Percentiles rank a stretch among this genome's conserved stretches.
phyloP scores from a whole-genome alignment of 2,888 invertebrate genomes.

The Lepidochitona cinerea region DNA sequence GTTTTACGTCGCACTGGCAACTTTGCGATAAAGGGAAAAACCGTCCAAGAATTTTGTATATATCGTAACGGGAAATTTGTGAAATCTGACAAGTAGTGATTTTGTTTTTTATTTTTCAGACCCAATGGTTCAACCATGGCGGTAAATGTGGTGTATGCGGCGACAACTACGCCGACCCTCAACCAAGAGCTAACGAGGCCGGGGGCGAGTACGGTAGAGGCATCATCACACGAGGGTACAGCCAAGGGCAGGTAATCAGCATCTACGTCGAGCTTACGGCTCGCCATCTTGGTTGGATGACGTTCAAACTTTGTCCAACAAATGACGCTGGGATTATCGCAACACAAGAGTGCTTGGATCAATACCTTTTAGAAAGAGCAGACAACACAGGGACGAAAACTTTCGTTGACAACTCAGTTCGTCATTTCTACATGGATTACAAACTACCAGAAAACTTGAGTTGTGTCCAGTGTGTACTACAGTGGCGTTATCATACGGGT shows the following conservation, averaged over 20 bases:
- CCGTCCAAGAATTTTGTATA: too few species aligned
- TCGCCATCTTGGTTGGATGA: neutral
- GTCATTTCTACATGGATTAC: neutral
- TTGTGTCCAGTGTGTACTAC: neutral
- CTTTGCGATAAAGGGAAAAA: too few species aligned
- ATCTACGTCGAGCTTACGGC: neutral
- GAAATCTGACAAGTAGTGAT: too few species aligned
- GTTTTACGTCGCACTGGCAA: too few species aligned
- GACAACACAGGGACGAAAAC: neutral
- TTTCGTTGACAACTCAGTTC: neutral
- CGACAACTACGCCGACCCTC: neutral
- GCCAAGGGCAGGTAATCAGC: neutral
- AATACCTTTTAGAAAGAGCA: neutral
- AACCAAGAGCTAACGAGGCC: neutral
- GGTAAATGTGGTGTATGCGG: neutral
- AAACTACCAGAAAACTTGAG: neutral
- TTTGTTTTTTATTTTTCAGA: too few species aligned
- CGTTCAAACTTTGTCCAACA: neutral
- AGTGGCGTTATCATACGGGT: constrained; percentile 2
- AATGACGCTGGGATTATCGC: neutral
- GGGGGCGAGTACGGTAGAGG: neutral
- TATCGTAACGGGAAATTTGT: too few species aligned
- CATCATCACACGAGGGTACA: neutral
- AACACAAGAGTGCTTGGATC: neutral
- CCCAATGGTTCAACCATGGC: neutral